These are phyloP conservation scores for Leuciscus idus DNA, from an alignment of 2,113 vertebrate genomes.

Conservation along the genomic window DNA sequence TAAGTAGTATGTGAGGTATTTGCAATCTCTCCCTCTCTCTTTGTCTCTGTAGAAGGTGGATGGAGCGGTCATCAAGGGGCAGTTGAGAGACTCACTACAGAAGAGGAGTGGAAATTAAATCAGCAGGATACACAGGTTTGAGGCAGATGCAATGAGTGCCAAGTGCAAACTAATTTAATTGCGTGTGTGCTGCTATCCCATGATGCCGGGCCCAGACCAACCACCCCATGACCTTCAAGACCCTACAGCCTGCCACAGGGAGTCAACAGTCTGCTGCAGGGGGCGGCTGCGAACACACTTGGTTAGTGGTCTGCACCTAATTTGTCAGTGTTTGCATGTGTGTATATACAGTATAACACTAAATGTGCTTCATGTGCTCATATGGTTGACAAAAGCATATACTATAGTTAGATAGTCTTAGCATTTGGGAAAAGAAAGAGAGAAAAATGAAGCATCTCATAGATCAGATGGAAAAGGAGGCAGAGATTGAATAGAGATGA, in stretches of 20 bases:
- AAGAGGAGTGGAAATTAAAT: conserved; percentile 64
- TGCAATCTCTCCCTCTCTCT: conserved; percentile 9
- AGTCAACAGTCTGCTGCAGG: conserved; percentile 33
- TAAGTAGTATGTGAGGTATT: neutral
- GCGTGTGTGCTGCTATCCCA: conserved; percentile 50
- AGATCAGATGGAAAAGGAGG: neutral
- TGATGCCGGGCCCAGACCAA: conserved; percentile 30
- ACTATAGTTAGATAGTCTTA: neutral
- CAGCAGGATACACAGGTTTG: conserved; percentile 54
- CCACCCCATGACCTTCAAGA: conserved; percentile 16
- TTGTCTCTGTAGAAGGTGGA: conserved; percentile 35
- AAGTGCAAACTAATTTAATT: conserved; percentile 63
- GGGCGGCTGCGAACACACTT: neutral
- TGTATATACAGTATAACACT: neutral
- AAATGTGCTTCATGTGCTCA: neutral
- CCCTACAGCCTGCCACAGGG: conserved; percentile 22
- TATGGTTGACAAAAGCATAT: neutral
- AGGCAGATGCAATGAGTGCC: conserved; percentile 45
- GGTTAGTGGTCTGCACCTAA: conserved; percentile 14
- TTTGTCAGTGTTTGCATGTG: conserved; percentile 21
- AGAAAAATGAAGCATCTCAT: conserved; percentile 11
- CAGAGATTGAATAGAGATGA: neutral
- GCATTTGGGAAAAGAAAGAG: neutral
- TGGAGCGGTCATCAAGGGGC: conserved; percentile 37
- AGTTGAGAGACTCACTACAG: conserved; percentile 52